A percentile compares a stretch with the other conserved stretches of the same genome.
Evolutionary conservation across 2,888 invertebrate species (phyloP).

Genomic region (Cloeon dipterum): DNA sequence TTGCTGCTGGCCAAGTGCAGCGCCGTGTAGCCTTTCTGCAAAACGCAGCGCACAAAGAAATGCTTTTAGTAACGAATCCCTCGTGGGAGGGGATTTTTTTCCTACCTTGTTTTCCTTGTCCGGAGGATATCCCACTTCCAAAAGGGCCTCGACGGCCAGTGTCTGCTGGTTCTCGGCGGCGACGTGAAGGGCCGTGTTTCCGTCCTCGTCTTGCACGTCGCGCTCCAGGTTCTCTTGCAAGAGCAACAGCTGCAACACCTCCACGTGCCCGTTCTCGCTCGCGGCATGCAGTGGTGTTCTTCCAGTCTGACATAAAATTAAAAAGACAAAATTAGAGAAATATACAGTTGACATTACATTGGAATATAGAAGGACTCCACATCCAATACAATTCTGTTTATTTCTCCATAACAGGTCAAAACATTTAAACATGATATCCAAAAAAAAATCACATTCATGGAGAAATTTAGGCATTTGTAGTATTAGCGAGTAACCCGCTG

Average conservation of each 20-base stretch:
- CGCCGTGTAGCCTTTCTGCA: conserved; percentile 40
- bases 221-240: conserved; percentile 23
- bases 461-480: no score
- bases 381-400: no score
- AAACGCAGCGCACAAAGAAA: no score
- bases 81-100: no score
- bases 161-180: conserved; percentile 54
- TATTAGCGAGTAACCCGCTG: no score
- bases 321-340: neutral
- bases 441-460: no score
- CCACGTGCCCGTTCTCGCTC: conserved; percentile 39
- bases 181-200: conserved; percentile 49
- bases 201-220: conserved; percentile 43
- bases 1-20: conserved; percentile 45
- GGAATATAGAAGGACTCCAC: no score
- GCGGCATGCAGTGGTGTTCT: conserved; percentile 46
- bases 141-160: conserved; percentile 40
- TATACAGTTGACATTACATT: neutral
- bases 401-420: no score
- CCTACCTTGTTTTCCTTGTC: conserved; percentile 27
- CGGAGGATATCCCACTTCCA: conserved; percentile 40
- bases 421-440: no score
- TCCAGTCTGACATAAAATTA: conserved; percentile 21
- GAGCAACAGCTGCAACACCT: conserved; percentile 32
- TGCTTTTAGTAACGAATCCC: no score